Base-by-base conservation (phyloP, 2,113 vertebrate species). In the Andinoacara biseriatus region DNA sequence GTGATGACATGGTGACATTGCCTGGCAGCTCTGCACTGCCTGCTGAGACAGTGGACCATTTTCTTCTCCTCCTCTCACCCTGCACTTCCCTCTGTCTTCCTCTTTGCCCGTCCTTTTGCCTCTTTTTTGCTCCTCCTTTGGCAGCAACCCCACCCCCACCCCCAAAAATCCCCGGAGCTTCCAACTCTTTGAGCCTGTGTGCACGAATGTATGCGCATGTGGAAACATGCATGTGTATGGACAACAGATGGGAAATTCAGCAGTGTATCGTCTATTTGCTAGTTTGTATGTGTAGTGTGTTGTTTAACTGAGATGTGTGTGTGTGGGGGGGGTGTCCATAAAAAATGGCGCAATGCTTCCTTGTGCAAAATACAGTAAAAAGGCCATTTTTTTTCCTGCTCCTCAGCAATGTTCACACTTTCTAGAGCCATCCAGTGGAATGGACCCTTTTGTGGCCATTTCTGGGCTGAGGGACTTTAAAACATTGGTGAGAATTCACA, bases 1-100 rank as follows among this genome's bases (percentile, higher is more conserved):
- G 87, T 89, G 93, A 94, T 95, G 95, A 96, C 95, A 95, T 85
- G 65, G 94, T 94, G 93, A 96, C 94, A 95, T 92, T 95, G 93
- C 94, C 92, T 89, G 90, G 90, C 86, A 56, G 94, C 93, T 89
- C 78, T 86, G 90, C 85, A 90, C 90, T 63, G 58, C 87, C 93
- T 85, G 92, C 87, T 56, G 89, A 85, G 93, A 93, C 72, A 88
- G 88, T 58, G 86, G 69, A 83, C 91, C 90, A 82, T 67, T 77
- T 85, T 72, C 83, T 58, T 88, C 83, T 84, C 67, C 85, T 87
- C 82, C 81, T 81, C 82, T 69, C 78, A 80, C 81, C 84, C 58
- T 74, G 35, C 54, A 78, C 81, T 84, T 77, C 72, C 80, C 65
- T 80, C 61, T 49, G 60, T 67, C 78, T 86, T 76, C 72, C 75